Evolutionary conservation across 2,888 invertebrate species (phyloP).

Genomic region (Chaitophorus viminalis): DNA sequence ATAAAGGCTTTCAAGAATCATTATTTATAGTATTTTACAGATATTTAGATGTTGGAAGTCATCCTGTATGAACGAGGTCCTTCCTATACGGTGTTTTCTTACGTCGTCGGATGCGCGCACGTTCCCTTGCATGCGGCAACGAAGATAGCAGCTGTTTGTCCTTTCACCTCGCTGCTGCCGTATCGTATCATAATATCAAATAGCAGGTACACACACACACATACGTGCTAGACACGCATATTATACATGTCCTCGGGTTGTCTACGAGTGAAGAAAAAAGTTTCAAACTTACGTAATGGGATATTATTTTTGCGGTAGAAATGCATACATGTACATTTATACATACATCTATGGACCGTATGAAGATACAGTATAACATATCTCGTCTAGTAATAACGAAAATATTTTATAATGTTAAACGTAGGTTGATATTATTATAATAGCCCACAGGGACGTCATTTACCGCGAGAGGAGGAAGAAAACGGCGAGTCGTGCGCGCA

Average conservation of each 20-base stretch:
- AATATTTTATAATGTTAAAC: no score
- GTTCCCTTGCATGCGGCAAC: not conserved
- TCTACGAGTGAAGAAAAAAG: not conserved
- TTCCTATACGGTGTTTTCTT: not conserved
- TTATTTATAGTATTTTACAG: no score
- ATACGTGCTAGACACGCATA: not conserved
- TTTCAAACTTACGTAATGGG: not conserved
- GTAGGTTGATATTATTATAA: no score
- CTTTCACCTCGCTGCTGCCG: constrained; percentile 46
- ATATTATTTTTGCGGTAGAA: not conserved
- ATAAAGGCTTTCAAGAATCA: no score
- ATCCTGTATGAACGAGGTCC: not conserved
- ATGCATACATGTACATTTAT: no score
- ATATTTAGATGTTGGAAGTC: no score
- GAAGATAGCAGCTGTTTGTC: constrained; percentile 39
- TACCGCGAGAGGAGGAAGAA: no score
- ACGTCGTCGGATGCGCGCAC: not conserved
- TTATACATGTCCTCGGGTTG: not conserved
- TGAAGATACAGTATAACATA: no score
- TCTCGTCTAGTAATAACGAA: no score
- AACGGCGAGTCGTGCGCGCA: no score
- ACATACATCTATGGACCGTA: not conserved
- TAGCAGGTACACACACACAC: not conserved
- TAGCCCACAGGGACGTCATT: no score
- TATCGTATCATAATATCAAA: not conserved